Base-by-base conservation (phyloP, 2,888 invertebrate species). In the Spicauda simplicius region DNA sequence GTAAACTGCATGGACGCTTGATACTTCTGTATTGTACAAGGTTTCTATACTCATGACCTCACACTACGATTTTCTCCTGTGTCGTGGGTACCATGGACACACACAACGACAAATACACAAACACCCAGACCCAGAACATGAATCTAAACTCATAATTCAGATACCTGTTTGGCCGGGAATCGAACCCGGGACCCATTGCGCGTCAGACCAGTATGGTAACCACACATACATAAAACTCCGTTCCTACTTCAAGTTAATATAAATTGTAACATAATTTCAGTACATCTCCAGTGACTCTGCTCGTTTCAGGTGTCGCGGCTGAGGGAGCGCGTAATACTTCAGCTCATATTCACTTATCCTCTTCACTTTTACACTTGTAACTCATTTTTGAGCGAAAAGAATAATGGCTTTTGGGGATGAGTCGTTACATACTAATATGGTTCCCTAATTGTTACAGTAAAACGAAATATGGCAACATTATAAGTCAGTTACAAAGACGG, bases 341-440 rank as follows among this genome's bases (percentile, higher is more conserved):
- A 2, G 48, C 7, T 48, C 16, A 48, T 48, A 48, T 48, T 48
- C 48, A 48, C 48, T 48, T 48, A 48, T 48, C 48, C 48, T 48
- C 48, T 48, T 5, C 48, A 48, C 48, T 48, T 48, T 48, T 48
- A 16, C 48, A 48, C 48, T 48, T 48, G 48, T 48, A 48, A 48
- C 48, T 48, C 48, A 48, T 48, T 48, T 48, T 48, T 48, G 16
- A 48, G 48, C 16, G 16, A 48, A 48, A 48, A 48, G 48, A 48
- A 48, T 48, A 48, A 48, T 48, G 48, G 48, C 48, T 48, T 48
- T 48, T 48, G 16, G 3, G 48, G n/a, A 16, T 48, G 14, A 48
- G 16, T 48, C 48, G 48, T 48, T 16, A 16, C 4, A 41, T 41
- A 41, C 14, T 0, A 2, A 12, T 41, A 41, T 12, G 41, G 41